A percentile compares a stretch with the other conserved stretches of the same genome.
Conservation (phyloP, 2,113 vertebrate species). For the Serinus canaria region DNA sequence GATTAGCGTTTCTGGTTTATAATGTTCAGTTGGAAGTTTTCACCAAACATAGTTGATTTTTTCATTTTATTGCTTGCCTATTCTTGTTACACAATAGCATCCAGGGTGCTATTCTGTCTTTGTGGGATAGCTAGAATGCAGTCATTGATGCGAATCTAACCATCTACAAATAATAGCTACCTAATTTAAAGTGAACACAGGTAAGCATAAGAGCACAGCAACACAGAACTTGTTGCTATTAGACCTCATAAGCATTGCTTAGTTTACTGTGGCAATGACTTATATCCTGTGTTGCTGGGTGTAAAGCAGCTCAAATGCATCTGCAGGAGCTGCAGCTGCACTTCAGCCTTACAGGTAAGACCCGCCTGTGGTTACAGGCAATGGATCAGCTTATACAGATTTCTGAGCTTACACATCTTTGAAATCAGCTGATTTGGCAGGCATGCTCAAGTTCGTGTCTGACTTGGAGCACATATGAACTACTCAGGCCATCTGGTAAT, state of each 20-base stretch:
- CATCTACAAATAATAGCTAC: background rate
- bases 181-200: background rate
- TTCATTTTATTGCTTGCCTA: background rate
- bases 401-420: background rate
- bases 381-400: background rate
- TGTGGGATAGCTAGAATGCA: background rate
- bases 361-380: background rate
- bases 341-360: background rate
- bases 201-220: background rate
- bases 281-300: background rate
- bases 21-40: background rate
- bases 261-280: background rate
- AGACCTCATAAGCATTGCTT: background rate
- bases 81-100: background rate
- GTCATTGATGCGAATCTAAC: background rate
- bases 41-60: background rate
- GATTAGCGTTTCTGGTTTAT: background rate
- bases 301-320: background rate
- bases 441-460: background rate
- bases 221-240: background rate
- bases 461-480: background rate
- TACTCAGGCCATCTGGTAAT: slow-evolving; percentile 1
- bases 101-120: background rate
- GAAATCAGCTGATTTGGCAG: background rate
- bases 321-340: background rate